These are phyloP conservation scores for Strigops habroptila DNA, from an alignment of 2,113 vertebrate genomes.

Conservation along the genomic window DNA sequence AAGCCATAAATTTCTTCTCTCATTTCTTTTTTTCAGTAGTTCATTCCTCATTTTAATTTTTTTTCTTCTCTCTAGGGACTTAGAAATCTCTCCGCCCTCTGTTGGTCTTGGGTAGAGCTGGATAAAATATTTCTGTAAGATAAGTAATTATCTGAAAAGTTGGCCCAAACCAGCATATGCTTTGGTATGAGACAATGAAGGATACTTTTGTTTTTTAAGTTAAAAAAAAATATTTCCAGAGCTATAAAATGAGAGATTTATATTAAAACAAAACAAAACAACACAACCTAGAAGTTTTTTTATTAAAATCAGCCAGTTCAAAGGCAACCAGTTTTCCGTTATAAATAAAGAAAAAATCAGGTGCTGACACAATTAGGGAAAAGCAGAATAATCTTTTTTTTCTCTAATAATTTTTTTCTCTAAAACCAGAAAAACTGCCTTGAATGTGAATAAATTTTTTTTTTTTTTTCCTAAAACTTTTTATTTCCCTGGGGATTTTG, in stretches of 20 bases:
- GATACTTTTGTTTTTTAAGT: background rate
- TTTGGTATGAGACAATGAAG: background rate
- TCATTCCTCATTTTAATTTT: background rate
- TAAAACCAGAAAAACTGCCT: background rate
- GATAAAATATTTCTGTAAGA: background rate
- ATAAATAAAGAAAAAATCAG: background rate
- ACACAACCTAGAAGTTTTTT: accelerated
- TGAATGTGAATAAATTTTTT: background rate
- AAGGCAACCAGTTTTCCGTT: accelerated
- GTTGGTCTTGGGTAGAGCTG: background rate
- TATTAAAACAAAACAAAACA: background rate
- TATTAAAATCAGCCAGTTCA: background rate
- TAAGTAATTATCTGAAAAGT: background rate
- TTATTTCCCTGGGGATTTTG: background rate
- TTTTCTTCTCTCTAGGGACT: background rate
- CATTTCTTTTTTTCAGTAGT: background rate
- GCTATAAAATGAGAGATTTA: background rate
- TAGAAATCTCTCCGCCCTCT: background rate
- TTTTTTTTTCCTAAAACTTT: accelerated
- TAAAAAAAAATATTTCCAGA: background rate
- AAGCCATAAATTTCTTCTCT: background rate
- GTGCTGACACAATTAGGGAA: background rate
- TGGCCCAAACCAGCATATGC: background rate
- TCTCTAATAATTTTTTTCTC: background rate
- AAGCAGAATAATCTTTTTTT: background rate